Base-by-base conservation (phyloP, 2,113 vertebrate genomes). In the Hiodon tergisus region DNA sequence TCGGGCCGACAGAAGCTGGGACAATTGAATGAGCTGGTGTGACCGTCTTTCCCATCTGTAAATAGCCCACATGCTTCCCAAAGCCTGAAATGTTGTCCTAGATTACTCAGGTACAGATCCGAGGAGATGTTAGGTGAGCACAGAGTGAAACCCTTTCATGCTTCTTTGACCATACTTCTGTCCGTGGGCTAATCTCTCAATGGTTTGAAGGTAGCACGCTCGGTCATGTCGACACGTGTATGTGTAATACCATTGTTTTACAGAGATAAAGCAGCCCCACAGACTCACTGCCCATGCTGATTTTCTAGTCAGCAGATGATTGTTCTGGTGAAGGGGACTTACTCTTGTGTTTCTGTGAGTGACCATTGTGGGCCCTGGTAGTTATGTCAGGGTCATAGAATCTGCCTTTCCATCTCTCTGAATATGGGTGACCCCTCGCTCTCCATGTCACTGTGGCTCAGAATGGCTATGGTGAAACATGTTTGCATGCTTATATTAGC, bases 401-500 rank as follows among this genome's bases (percentile, higher is more conserved):
- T 52, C 66, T 16, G 5, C 61, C 65, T 69, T 31, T 75, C 54
- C 62, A 5, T 53, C 72, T 63, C 69, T 77, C 76, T 59, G 52
- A 80, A 69, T 69, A 69, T 77, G 60, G 73, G 60, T 72, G 57
- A 16, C 69, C 53, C 65, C 79, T 79, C 79, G 81, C 86, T 82
- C 82, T 81, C 85, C 59, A 75, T 86, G 85, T 88, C 86, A 76
- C 89, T 89, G 83, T 85, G 83, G 83, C 86, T 86, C 82, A 82
- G 88, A 87, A 85, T 87, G 88, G 87, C 85, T 85, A 75, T 83
- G 84, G 87, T 86, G 85, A 84, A 87, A 84, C 79, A 83, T 88
- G 87, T 90, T 87, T 92, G 90, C 90, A 92, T 92, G 90, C 90
- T 89, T 90, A 88, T 90, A 90, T 89, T 88, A 90, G 89, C 86